These are phyloP conservation scores for Acanthosepion lycidas DNA, from an alignment of 2,888 invertebrate species.

Conservation along the genomic window DNA sequence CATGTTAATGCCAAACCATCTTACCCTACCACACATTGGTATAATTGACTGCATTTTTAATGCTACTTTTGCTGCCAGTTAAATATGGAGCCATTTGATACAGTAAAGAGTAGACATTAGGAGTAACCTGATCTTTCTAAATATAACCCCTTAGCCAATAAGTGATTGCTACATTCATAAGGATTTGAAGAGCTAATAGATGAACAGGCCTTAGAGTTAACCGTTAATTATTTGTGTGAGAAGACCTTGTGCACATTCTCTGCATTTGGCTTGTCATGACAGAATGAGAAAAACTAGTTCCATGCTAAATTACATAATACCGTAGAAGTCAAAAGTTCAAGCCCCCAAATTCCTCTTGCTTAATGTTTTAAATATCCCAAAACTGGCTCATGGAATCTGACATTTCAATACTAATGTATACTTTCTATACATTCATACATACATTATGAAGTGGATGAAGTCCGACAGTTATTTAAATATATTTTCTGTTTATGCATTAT, in stretches of 20 bases:
- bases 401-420: no score
- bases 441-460: no score
- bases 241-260: constrained; percentile 20
- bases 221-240: not conserved
- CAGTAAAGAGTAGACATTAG: not conserved
- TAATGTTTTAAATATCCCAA: no score
- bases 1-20: not conserved
- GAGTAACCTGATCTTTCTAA: not conserved
- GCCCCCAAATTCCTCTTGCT: not conserved
- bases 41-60: not conserved
- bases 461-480: no score
- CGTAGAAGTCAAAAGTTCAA: not conserved
- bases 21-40: not conserved
- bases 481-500: no score
- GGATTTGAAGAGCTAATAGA: not conserved
- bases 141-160: not conserved
- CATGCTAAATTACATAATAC: not conserved
- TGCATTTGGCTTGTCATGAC: not conserved
- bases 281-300: not conserved
- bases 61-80: not conserved
- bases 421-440: no score
- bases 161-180: constrained; percentile 4
- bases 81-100: not conserved
- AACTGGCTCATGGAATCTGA: no score
- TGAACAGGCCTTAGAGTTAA: not conserved